These are phyloP conservation scores for Bos javanicus DNA, from an alignment of 2,113 vertebrate genomes.

Conservation along the genomic window DNA sequence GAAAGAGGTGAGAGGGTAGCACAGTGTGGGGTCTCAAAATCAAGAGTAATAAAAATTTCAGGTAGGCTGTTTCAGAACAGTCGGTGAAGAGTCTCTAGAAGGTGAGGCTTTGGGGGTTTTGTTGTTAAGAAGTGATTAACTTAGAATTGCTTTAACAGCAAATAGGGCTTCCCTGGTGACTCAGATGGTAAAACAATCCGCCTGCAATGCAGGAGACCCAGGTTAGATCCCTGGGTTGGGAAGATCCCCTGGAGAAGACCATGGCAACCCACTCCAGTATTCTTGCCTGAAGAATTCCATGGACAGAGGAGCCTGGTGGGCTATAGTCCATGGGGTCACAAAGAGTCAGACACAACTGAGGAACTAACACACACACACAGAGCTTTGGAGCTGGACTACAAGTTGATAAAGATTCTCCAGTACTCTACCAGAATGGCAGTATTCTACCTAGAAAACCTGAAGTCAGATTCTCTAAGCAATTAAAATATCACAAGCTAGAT, in stretches of 20 bases:
- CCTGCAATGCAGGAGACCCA: neutral
- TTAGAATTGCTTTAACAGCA: neutral
- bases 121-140: neutral
- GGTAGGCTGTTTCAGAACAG: neutral
- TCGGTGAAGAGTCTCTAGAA: neutral
- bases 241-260: neutral
- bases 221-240: neutral
- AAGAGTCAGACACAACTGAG: neutral
- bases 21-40: neutral
- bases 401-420: neutral
- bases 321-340: neutral
- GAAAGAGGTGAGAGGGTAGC: neutral
- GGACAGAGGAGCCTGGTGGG: neutral
- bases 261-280: neutral
- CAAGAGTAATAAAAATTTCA: neutral
- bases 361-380: neutral
- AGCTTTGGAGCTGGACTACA: neutral
- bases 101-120: neutral
- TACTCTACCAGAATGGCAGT: neutral
- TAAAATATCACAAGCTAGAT: neutral
- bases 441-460: neutral
- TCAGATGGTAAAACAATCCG: neutral
- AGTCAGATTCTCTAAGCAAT: neutral
- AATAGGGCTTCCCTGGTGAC: neutral
- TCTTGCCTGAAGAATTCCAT: neutral